These are phyloP conservation scores for Cirrhinus molitorella DNA, from an alignment of 2,797 vertebrate species.

Conservation along the genomic window DNA sequence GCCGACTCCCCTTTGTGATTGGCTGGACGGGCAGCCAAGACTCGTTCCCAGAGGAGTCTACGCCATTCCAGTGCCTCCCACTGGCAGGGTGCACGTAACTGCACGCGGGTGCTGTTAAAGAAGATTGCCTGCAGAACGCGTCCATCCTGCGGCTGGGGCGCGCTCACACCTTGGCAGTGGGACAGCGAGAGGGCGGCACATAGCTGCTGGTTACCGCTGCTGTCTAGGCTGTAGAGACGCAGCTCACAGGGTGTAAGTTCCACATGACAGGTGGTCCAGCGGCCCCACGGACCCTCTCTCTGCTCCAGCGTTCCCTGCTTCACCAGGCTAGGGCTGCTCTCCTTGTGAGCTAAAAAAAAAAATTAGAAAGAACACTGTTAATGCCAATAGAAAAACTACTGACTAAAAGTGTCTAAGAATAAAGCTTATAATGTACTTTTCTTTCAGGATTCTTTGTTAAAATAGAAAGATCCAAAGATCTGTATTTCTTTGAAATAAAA, in stretches of 20 bases:
- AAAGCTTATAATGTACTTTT: background rate
- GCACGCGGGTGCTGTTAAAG: conserved; percentile 89
- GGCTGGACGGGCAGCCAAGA: conserved; percentile 77
- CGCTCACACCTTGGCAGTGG: conserved; percentile 89
- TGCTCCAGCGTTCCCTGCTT: conserved; percentile 93
- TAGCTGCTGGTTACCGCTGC: conserved; percentile 89
- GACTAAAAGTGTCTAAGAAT: background rate
- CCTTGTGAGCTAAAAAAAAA: conserved; percentile 81
- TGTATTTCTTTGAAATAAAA: too few relatives aligned
- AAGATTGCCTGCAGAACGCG: conserved; percentile 89
- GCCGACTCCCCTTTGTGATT: conserved; percentile 69
- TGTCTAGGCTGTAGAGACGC: conserved; percentile 88
- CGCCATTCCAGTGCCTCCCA: conserved; percentile 96
- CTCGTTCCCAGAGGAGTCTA: conserved; percentile 88
- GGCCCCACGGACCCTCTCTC: conserved; percentile 85
- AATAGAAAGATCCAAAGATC: too few relatives aligned
- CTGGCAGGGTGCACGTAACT: conserved; percentile 87
- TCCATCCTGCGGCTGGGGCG: conserved; percentile 82
- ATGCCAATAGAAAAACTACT: background rate
- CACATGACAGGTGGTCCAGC: conserved; percentile 90
- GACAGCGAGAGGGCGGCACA: conserved; percentile 87
- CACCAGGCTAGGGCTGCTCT: conserved; percentile 84
- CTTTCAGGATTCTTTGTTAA: too few relatives aligned
- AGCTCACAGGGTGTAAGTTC: conserved; percentile 92
- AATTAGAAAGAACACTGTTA: conserved; percentile 9